Evolutionary conservation across 2,113 vertebrate genomes (phyloP), one percentile per base, ranked within the genome.

Genomic region (Syngnathus floridae): DNA sequence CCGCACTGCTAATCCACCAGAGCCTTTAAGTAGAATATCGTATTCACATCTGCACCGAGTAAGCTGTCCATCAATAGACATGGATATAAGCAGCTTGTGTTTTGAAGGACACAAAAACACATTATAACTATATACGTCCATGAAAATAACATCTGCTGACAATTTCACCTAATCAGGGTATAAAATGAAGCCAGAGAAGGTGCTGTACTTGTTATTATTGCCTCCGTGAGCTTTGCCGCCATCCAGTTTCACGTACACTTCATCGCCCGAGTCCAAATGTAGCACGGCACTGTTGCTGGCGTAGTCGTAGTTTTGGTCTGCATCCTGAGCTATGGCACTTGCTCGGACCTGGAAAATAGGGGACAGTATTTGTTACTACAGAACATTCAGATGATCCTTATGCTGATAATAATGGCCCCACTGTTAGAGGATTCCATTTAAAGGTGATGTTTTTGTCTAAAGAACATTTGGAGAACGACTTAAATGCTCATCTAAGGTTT

Each of bases 131-230:
- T 21, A 41, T 55, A 67, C 26, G 57, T 64, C 19, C 51, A 62
- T 67, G 58, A 41, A 69, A 67, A 71, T 51, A 41, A 41, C 48
- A 9, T n/a, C 48, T 51, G 59, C 49, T 36, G 8, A 49, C 11
- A 35, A 31, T 65, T 66, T 11, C 5, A 65, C 72, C 87, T 90
- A 96, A 84, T 97, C 95, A 0, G 94, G 94, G 77, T 97, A 97
- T 52, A 97, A 84, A 86, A 97, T 94, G 79, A 97, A 97, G 74
- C 95, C 95, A 17, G 95, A 97, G 90, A 97, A 97, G 76, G 95
- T 97, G 93, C 94, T 96, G 91, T 97, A 97, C 86, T 97, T 96
- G 88, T 97, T 96, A 88, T 95, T 97, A 74, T 96, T 96, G 76
- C 94, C 94, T 31, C 94, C 94, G 0, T 97, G 95, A 4, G 95